Evolutionary conservation across 2,888 invertebrate species (phyloP).

Genomic region (Epistrophe grossulariae): DNA sequence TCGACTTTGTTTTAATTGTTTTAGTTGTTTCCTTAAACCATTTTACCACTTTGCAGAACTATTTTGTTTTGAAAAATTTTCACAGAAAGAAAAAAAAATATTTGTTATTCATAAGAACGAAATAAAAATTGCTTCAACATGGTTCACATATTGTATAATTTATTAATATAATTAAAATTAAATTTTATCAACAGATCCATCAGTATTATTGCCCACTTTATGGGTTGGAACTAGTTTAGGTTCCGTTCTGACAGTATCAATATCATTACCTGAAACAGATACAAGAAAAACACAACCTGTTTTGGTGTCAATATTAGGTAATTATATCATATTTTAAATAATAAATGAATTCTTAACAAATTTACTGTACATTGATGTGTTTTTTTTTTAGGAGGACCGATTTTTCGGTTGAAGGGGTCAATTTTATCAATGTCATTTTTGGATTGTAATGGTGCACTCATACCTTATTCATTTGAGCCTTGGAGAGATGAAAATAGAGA

Average conservation of each 20-base stretch:
- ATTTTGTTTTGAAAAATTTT: no score
- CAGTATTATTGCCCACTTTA: conserved; percentile 92
- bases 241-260: conserved; percentile 96
- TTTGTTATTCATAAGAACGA: no score
- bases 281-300: conserved; percentile 93
- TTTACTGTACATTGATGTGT: neutral
- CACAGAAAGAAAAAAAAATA: no score
- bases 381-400: conserved; percentile 91
- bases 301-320: conserved; percentile 94
- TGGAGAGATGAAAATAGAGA: conserved; percentile 93
- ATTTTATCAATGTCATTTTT: conserved; percentile 97
- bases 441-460: conserved; percentile 96
- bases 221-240: conserved; percentile 99
- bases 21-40: no score
- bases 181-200: conserved; percentile 88
- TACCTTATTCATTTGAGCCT: conserved; percentile 94
- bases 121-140: no score
- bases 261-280: conserved; percentile 92
- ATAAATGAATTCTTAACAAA: neutral
- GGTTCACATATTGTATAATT: no score
- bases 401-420: conserved; percentile 97
- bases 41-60: no score
- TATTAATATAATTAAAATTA: neutral
- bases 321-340: conserved; percentile 78
- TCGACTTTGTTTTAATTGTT: no score